Conservation (phyloP, 2,113 vertebrate species). For the Neotoma lepida region DNA sequence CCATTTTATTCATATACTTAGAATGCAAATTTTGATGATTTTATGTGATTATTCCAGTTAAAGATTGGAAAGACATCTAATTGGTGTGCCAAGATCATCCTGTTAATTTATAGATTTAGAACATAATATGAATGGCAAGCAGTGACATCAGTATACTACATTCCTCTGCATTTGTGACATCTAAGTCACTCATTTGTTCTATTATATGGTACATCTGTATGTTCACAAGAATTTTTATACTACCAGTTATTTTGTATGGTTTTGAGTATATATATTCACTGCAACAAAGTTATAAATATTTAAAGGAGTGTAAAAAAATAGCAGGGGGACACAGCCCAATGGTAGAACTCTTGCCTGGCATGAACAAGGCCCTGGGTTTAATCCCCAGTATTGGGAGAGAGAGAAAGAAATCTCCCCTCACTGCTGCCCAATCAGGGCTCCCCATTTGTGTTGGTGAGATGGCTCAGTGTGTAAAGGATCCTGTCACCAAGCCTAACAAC, state of each 20-base stretch:
- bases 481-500: neutral
- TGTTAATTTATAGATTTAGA: conserved; percentile 17
- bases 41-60: neutral
- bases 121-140: neutral
- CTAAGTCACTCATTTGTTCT: neutral
- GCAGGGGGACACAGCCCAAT: no score
- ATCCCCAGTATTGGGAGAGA: neutral
- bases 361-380: neutral
- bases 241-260: neutral
- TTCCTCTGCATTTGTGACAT: neutral
- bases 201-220: neutral
- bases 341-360: neutral
- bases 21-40: neutral
- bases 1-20: neutral
- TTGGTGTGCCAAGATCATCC: neutral
- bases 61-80: neutral
- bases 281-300: neutral
- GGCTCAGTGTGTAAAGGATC: neutral
- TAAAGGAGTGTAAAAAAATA: neutral
- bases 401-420: neutral
- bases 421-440: neutral
- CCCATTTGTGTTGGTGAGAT: fast-evolving
- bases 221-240: neutral
- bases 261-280: neutral
- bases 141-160: neutral